Percentiles rank a stretch among this genome's conserved stretches.
Evolutionary conservation across 2,888 invertebrate genomes (phyloP).

Genomic region (Drosophila atripex): DNA sequence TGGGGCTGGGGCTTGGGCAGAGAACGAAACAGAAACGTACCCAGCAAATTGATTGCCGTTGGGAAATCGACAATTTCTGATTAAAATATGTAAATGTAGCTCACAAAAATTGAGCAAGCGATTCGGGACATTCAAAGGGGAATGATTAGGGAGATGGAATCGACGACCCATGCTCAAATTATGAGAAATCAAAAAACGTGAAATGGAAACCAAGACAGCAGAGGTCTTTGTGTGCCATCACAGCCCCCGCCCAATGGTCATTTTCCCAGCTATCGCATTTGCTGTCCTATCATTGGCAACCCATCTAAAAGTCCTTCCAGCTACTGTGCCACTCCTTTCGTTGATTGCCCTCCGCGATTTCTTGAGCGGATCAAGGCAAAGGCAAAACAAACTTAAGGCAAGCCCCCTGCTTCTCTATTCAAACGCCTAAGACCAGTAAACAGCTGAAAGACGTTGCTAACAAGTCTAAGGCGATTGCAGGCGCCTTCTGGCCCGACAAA

Average conservation of each 20-base stretch:
- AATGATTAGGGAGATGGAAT: slow-evolving; percentile 29
- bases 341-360: slow-evolving; percentile 51
- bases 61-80: slow-evolving; percentile 64
- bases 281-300: slow-evolving; percentile 53
- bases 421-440: slow-evolving; percentile 44
- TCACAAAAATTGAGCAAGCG: slow-evolving; percentile 27
- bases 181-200: slow-evolving; percentile 46
- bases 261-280: slow-evolving; percentile 38
- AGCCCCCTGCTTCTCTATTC: neutral
- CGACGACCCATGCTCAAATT: slow-evolving; percentile 34
- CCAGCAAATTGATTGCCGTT: slow-evolving; percentile 54
- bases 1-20: slow-evolving; percentile 4
- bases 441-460: slow-evolving; percentile 60
- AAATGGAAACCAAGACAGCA: slow-evolving; percentile 27
- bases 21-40: neutral
- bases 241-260: slow-evolving; percentile 16
- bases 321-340: neutral
- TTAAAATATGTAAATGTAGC: slow-evolving; percentile 71
- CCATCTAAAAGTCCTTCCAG: slow-evolving; percentile 45
- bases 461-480: slow-evolving; percentile 63
- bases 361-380: slow-evolving; percentile 43
- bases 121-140: slow-evolving; percentile 40
- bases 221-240: slow-evolving; percentile 22
- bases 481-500: slow-evolving; percentile 33
- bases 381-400: slow-evolving; percentile 46